Percentiles rank a stretch among this genome's conserved stretches.
Conservation (phyloP, 1,140 invertebrate genomes). For the Marisa cornuarietis region DNA sequence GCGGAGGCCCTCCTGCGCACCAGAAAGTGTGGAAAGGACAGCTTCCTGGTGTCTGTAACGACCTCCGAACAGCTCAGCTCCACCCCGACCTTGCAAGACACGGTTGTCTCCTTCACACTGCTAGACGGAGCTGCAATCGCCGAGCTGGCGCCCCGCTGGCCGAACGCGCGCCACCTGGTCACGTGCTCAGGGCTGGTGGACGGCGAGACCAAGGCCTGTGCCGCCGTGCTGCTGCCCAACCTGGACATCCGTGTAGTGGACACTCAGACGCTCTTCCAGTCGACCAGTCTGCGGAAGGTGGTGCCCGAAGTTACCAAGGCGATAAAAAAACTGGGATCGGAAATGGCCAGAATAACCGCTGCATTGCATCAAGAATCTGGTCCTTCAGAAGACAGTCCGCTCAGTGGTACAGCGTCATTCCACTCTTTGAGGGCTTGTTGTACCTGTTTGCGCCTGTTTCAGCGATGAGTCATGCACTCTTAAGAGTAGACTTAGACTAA, state of each 20-base stretch:
- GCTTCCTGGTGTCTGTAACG: too few relatives aligned
- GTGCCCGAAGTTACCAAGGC: conserved; percentile 8
- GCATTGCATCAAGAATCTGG: not conserved
- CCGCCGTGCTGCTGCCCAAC: conserved; percentile 9
- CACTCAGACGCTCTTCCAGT: conserved; percentile 17
- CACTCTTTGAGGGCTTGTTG: too few relatives aligned
- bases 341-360: conserved; percentile 5
- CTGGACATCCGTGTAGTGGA: conserved; percentile 16
- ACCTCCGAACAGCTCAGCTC: too few relatives aligned
- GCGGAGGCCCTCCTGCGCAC: not conserved
- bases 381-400: not conserved
- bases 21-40: too few relatives aligned
- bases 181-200: not conserved
- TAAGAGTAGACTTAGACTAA: too few relatives aligned
- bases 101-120: too few relatives aligned
- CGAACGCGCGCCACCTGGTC: too few relatives aligned
- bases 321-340: conserved; percentile 4
- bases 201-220: not conserved
- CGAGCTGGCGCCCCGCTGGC: too few relatives aligned
- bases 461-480: too few relatives aligned
- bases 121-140: too few relatives aligned
- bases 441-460: too few relatives aligned
- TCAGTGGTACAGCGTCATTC: not conserved
- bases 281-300: not conserved
- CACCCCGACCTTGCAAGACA: too few relatives aligned